Conservation (phyloP, 1,140 invertebrate species). For the Saccostrea glomerata region DNA sequence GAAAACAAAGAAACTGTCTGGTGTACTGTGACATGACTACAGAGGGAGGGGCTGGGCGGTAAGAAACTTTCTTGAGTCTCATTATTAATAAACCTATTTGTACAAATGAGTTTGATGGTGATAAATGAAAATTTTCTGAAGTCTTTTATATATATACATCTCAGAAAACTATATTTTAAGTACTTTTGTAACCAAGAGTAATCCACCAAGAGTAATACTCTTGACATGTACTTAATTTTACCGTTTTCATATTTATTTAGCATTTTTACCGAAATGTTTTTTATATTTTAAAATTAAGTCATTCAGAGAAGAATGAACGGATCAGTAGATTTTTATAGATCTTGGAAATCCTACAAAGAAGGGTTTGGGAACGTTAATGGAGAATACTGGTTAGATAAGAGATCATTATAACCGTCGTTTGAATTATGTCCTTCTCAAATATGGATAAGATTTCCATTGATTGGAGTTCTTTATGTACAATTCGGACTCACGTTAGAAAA, state of each 20-base stretch:
- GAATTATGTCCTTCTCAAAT: no score
- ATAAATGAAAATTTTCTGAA: no score
- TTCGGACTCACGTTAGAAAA: no score
- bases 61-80: not conserved
- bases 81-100: not conserved
- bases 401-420: not conserved
- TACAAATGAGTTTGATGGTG: not conserved
- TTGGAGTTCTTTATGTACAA: no score
- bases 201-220: no score
- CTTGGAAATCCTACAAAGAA: conserved; percentile 34
- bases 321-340: conserved; percentile 28
- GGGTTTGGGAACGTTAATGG: conserved; percentile 42
- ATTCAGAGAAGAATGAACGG: conserved; percentile 42
- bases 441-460: no score
- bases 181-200: no score
- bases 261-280: no score
- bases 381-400: conserved; percentile 47
- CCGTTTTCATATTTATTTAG: no score
- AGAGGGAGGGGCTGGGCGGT: conserved; percentile 21
- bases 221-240: no score
- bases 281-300: not conserved
- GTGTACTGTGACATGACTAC: conserved; percentile 42
- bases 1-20: not conserved
- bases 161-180: no score
- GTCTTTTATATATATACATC: not conserved